Base-by-base conservation (phyloP, 1,140 invertebrate species). In the Platyscapa corneri region DNA sequence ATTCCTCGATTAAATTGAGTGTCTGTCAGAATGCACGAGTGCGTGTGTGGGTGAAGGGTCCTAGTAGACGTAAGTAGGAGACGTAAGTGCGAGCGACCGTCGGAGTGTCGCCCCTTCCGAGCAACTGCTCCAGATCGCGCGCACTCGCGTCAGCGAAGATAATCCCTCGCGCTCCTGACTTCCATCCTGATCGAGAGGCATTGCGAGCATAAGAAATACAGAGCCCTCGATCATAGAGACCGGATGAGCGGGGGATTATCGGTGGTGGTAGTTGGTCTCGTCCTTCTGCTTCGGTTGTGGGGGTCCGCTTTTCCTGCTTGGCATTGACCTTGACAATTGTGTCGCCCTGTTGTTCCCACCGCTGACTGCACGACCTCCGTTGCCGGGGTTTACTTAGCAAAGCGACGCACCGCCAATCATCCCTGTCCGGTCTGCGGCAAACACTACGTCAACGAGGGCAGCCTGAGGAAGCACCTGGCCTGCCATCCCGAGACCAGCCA, bases 371-470 rank as follows among this genome's bases (percentile, higher is more conserved):
- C 92, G 91, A 93, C 92, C 91, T 93, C 93, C 92, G 91, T 93
- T 93, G 91, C 92, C 92, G 93, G 92, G 92, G 92, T 93, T 95
- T 97, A 97, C 95, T 94, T 97, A 96, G 97, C 97, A 90, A 98
- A 98, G 94, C 95, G 97, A 93, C 94, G 97, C 93, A 98, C 97
- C 72, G 97, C 97, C 85, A 98, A 98, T 92, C 97, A 98, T 93
- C 97, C 97, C 65, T 98, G 98, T 93, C 97, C 97, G 30, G 97
- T 98, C 18, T 98, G 98, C 93, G 97, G 97, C 84, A 98, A 98
- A 93, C 97, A 98, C 93, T 98, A 98, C 93, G 97, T 98, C 88
- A 98, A 98, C 93, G 97, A 98, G 93, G 97, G 97, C 87, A 98
- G 97, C 87, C 94, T 98, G 86, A 95, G 97, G 89, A 98, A 98